Conservation (phyloP, 2,888 invertebrate genomes). For the Cheiracanthium punctorium region DNA sequence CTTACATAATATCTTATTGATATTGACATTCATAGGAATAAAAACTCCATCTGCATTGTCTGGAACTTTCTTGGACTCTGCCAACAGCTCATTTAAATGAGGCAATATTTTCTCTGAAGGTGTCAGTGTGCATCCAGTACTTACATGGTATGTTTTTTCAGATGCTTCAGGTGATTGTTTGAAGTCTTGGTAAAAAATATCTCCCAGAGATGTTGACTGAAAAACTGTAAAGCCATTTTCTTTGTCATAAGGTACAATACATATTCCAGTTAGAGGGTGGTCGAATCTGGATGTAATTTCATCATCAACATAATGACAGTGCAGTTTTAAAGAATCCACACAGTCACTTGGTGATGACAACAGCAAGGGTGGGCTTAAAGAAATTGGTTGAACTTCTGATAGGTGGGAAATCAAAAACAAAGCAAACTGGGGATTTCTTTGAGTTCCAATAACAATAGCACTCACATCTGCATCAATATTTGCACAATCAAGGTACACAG, state of each 20-base stretch:
- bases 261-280: slow-evolving; percentile 45
- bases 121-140: slow-evolving; percentile 38
- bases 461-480: not conserved
- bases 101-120: slow-evolving; percentile 33
- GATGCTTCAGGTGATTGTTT: not conserved
- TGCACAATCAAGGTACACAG: slow-evolving; percentile 30
- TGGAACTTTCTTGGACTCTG: not conserved
- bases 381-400: slow-evolving; percentile 47
- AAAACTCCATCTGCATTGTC: not conserved
- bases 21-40: not conserved
- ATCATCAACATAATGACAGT: slow-evolving; percentile 19
- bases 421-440: slow-evolving; percentile 28
- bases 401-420: slow-evolving; percentile 10
- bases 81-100: not conserved
- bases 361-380: slow-evolving; percentile 27
- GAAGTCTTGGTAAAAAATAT: slow-evolving; percentile 64
- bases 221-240: slow-evolving; percentile 41
- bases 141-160: slow-evolving; percentile 26
- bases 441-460: slow-evolving; percentile 40
- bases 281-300: slow-evolving; percentile 12
- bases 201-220: slow-evolving; percentile 54
- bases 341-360: slow-evolving; percentile 46
- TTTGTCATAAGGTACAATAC: slow-evolving; percentile 22
- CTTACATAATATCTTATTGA: slow-evolving; percentile 45
- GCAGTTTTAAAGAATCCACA: slow-evolving; percentile 36